Conservation (phyloP, 2,888 invertebrate genomes). For the Platypus cylindrus region DNA sequence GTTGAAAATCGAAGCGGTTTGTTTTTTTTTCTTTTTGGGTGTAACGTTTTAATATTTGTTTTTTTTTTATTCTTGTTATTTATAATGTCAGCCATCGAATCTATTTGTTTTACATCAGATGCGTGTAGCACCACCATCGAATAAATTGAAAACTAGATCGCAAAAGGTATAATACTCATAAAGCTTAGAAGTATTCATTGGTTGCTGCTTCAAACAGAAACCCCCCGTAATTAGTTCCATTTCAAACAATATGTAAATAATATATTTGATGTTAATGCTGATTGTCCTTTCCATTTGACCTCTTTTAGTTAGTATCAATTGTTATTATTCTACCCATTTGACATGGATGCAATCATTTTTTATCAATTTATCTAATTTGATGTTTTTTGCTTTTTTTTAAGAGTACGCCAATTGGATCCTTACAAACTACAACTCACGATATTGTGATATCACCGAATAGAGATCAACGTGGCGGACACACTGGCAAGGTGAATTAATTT, state of each 20-base stretch:
- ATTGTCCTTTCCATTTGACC: too few species aligned
- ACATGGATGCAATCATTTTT: too few species aligned
- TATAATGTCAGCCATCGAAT: conserved; percentile 51
- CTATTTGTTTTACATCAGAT: conserved; percentile 68
- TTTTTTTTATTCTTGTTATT: background rate
- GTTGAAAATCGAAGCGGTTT: too few species aligned
- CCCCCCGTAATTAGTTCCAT: too few species aligned
- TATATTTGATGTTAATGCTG: too few species aligned
- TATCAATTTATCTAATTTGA: too few species aligned
- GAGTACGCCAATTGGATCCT: conserved; percentile 87
- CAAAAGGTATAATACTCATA: conserved; percentile 39
- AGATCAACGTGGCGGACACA: conserved; percentile 56
- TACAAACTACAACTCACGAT: conserved; percentile 86
- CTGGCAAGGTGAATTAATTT: conserved; percentile 48
- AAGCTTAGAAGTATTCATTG: too few species aligned
- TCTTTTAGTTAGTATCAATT: too few species aligned
- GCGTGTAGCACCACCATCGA: conserved; percentile 75
- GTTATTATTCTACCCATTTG: too few species aligned
- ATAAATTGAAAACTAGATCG: conserved; percentile 73
- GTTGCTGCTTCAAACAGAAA: too few species aligned
- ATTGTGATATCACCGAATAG: conserved; percentile 82
- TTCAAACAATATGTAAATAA: too few species aligned
- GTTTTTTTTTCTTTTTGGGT: background rate
- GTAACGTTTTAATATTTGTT: background rate
- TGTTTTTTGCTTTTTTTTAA: conserved; percentile 38